A percentile compares a stretch with the other conserved stretches of the same genome.
Evolutionary conservation across 2,888 invertebrate genomes (phyloP).

Genomic region (Yponomeuta plumbellus): DNA sequence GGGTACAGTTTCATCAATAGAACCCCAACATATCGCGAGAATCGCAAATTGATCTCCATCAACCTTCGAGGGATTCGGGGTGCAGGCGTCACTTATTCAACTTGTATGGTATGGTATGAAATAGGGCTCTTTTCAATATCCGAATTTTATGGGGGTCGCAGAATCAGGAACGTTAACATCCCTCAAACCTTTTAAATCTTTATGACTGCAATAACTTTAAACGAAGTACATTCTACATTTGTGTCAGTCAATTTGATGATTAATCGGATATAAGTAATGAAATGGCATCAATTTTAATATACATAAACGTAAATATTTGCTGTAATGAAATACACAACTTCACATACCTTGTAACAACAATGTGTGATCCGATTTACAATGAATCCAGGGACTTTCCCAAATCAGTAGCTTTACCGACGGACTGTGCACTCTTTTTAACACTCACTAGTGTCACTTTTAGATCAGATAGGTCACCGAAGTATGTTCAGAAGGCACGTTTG

Average conservation of each 20-base stretch:
- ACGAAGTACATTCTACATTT: background rate
- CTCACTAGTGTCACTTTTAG: slow-evolving; percentile 13
- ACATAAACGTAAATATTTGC: background rate
- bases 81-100: slow-evolving; percentile 31
- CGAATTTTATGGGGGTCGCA: slow-evolving; percentile 67
- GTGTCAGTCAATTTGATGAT: background rate
- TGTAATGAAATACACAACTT: background rate
- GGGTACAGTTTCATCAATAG: background rate
- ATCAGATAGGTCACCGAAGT: background rate
- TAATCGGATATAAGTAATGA: background rate
- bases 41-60: slow-evolving; percentile 34
- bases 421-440: slow-evolving; percentile 7
- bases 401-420: background rate
- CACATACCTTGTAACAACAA: background rate
- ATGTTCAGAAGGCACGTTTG: slow-evolving; percentile 9
- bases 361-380: background rate
- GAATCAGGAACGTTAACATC: slow-evolving; percentile 42
- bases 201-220: background rate
- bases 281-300: background rate
- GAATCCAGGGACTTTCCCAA: slow-evolving; percentile 3
- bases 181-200: slow-evolving; percentile 8
- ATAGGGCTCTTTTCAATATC: slow-evolving; percentile 56
- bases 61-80: slow-evolving; percentile 36
- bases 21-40: background rate
- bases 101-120: slow-evolving; percentile 58